Conservation (phyloP, 2,113 vertebrate species). For the Scomber japonicus region DNA sequence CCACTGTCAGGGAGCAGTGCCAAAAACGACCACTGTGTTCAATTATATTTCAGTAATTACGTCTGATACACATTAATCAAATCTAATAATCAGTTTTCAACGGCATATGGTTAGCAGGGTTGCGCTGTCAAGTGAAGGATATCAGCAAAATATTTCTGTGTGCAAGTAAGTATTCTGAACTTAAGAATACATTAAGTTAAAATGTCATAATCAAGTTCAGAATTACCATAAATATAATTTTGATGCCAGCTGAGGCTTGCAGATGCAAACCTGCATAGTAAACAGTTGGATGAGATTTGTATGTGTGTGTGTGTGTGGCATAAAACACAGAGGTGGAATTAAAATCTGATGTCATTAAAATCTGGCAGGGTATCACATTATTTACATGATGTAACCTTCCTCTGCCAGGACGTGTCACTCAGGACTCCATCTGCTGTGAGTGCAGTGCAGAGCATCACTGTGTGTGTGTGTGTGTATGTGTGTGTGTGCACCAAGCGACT, state of each 20-base stretch:
- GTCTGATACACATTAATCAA: slow-evolving; percentile 78
- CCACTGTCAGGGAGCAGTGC: slow-evolving; percentile 70
- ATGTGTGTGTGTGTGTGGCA: slow-evolving; percentile 27
- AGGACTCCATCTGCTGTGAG: slow-evolving; percentile 75
- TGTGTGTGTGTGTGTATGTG: slow-evolving; percentile 42
- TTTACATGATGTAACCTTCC: slow-evolving; percentile 82
- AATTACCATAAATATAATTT: slow-evolving; percentile 77
- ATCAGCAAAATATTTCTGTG: slow-evolving; percentile 46
- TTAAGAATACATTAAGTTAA: slow-evolving; percentile 69
- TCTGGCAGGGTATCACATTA: slow-evolving; percentile 73
- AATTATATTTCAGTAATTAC: slow-evolving; percentile 80
- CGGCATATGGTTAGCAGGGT: slow-evolving; percentile 79
- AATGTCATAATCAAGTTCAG: slow-evolving; percentile 71
- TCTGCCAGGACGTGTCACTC: slow-evolving; percentile 78
- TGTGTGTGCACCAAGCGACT: slow-evolving; percentile 40
- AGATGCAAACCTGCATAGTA: slow-evolving; percentile 54
- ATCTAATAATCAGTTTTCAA: slow-evolving; percentile 78
- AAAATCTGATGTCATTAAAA: slow-evolving; percentile 78
- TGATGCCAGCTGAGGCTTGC: slow-evolving; percentile 59
- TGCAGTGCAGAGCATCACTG: slow-evolving; percentile 34
- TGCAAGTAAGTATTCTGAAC: slow-evolving; percentile 48
- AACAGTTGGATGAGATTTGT: slow-evolving; percentile 45
- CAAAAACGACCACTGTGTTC: slow-evolving; percentile 80
- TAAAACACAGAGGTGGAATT: slow-evolving; percentile 66
- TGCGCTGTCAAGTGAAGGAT: slow-evolving; percentile 61